phyloP scores from a whole-genome alignment of 2,888 invertebrate species.

The Auanema sp. region DNA sequence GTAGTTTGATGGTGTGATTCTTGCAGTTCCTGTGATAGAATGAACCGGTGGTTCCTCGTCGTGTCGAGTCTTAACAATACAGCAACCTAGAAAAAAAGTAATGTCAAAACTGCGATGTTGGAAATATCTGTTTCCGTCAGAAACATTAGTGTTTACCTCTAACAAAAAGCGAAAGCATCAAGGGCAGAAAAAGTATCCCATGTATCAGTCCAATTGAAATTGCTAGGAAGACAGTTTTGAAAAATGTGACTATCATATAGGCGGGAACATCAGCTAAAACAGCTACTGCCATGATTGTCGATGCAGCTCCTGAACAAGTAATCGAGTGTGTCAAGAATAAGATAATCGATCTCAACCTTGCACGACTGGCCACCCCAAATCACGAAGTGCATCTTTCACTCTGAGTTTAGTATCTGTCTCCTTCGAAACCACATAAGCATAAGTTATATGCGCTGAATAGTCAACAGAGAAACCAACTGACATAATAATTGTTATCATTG shows the following conservation, averaged over 20 bases:
- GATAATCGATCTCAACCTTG: constrained; percentile 68
- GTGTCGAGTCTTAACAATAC: no score
- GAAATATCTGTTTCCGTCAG: no score
- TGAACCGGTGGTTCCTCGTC: no score
- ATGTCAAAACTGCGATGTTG: no score
- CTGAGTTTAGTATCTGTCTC: constrained; percentile 42
- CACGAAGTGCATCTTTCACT: constrained; percentile 83
- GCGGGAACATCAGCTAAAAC: constrained; percentile 85
- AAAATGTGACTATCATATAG: constrained; percentile 91
- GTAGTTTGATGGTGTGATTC: no score
- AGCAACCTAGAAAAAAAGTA: no score
- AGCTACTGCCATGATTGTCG: constrained; percentile 84
- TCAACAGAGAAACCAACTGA: constrained; percentile 94
- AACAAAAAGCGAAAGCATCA: constrained; percentile 64
- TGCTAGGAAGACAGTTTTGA: constrained; percentile 72
- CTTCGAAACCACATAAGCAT: constrained; percentile 54
- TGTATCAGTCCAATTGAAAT: constrained; percentile 73
- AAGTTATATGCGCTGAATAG: constrained; percentile 76
- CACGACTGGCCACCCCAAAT: constrained; percentile 86
- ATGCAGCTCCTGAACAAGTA: constrained; percentile 74
- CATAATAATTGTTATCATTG: constrained; percentile 78
- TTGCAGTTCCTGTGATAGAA: no score
- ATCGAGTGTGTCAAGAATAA: neutral
- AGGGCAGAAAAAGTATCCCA: constrained; percentile 82
- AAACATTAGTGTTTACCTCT: constrained; percentile 18